Percentiles rank a stretch among this genome's conserved stretches.
Conservation (phyloP, 2,888 invertebrate genomes). For the Tholera decimalis region DNA sequence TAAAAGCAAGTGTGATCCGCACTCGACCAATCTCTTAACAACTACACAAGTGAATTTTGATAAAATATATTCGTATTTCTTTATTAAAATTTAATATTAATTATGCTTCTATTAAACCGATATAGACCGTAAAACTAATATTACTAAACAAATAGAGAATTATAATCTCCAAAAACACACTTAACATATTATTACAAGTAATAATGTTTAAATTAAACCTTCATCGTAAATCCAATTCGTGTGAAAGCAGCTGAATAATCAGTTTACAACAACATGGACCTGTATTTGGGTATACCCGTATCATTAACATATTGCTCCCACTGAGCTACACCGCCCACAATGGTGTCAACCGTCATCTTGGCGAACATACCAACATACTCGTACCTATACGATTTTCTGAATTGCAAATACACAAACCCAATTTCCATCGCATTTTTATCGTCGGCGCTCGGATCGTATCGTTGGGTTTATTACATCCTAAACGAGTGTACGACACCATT, state of each 20-base stretch:
- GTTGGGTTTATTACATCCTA: constrained; percentile 38
- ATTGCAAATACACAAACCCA: constrained; percentile 62
- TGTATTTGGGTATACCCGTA: constrained; percentile 19
- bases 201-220: constrained; percentile 23
- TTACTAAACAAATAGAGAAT: not conserved
- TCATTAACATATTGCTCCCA: constrained; percentile 44
- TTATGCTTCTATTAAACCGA: not conserved
- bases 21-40: too few relatives aligned
- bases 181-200: not conserved
- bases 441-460: constrained; percentile 18
- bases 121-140: not conserved
- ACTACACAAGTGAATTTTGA: too few relatives aligned
- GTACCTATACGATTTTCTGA: constrained; percentile 57
- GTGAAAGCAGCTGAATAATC: constrained; percentile 30
- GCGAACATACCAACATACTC: constrained; percentile 48
- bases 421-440: constrained; percentile 60
- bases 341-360: constrained; percentile 56
- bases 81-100: not conserved
- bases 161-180: constrained; percentile 7
- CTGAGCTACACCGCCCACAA: constrained; percentile 31
- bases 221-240: constrained; percentile 28
- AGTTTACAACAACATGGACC: constrained; percentile 22
- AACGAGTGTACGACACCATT: constrained; percentile 24
- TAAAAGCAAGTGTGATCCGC: too few relatives aligned
- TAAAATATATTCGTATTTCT: too few relatives aligned